phyloP scores from a whole-genome alignment of 2,888 invertebrate species.

The Phalangium opilio region DNA sequence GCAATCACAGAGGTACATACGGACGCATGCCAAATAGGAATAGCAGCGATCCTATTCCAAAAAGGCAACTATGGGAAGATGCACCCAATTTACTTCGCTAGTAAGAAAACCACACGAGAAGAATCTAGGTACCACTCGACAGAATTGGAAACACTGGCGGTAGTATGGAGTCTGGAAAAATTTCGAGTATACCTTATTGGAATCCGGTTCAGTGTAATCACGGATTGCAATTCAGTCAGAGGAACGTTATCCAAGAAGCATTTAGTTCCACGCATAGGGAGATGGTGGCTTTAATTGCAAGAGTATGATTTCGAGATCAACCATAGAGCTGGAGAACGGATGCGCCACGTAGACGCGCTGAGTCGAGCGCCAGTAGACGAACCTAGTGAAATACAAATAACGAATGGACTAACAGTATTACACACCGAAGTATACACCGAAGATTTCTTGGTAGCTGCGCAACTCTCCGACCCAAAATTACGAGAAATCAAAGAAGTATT shows the following conservation, averaged over 20 bases:
- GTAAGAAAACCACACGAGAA: background rate
- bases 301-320: too few relatives aligned
- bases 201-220: background rate
- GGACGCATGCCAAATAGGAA: slow-evolving; percentile 2
- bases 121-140: background rate
- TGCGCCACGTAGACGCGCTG: too few relatives aligned
- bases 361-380: too few relatives aligned
- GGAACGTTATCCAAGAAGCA: background rate
- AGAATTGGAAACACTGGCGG: slow-evolving; percentile 2
- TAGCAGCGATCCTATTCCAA: slow-evolving; percentile 3
- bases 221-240: slow-evolving; percentile 2
- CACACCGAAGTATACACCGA: too few relatives aligned
- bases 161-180: slow-evolving; percentile 1
- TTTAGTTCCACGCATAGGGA: background rate
- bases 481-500: too few relatives aligned
- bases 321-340: too few relatives aligned
- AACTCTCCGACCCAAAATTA: too few relatives aligned
- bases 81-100: background rate
- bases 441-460: too few relatives aligned
- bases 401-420: too few relatives aligned
- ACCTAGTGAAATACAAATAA: too few relatives aligned
- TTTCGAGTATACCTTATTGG: slow-evolving; percentile 5
- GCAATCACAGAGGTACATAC: slow-evolving; percentile 5
- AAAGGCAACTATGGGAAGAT: background rate
- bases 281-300: background rate